Percentiles rank a stretch among this genome's conserved stretches.
These are phyloP conservation scores for Brachyhypopomus occidentalis DNA, from an alignment of 2,113 vertebrate species.

Conservation along the genomic window DNA sequence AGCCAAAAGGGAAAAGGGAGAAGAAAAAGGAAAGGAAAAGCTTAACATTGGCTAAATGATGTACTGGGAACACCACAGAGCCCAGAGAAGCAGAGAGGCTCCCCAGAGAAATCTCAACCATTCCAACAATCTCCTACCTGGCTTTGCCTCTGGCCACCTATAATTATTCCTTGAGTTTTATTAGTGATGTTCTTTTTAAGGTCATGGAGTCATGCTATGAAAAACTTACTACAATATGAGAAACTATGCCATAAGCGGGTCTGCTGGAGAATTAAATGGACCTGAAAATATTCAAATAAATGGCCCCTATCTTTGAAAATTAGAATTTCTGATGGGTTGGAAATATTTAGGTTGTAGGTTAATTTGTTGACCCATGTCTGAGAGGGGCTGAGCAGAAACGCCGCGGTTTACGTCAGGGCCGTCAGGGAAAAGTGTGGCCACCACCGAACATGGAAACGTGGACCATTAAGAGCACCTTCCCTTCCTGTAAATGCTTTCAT, in stretches of 20 bases:
- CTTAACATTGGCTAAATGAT: constrained; percentile 51
- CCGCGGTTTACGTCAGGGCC: no score
- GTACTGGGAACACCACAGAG: constrained; percentile 47
- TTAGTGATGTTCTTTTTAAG: constrained; percentile 18
- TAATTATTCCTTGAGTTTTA: constrained; percentile 50
- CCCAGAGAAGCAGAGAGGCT: constrained; percentile 37
- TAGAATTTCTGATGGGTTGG: background rate
- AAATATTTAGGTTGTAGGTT: background rate
- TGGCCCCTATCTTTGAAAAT: background rate
- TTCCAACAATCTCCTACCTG: constrained; percentile 35
- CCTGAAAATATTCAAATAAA: constrained; percentile 14
- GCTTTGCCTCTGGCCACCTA: constrained; percentile 33
- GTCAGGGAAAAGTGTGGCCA: background rate
- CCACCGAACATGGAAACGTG: background rate
- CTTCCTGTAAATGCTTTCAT: background rate
- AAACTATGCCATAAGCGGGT: background rate
- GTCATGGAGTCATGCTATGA: background rate
- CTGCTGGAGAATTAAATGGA: constrained; percentile 1
- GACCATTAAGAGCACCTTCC: no score
- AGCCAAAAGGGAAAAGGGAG: background rate
- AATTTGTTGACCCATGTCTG: background rate
- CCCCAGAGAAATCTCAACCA: constrained; percentile 40
- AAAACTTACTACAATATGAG: background rate
- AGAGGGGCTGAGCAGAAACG: background rate
- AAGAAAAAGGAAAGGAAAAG: constrained; percentile 5